These are phyloP conservation scores for Peribatodes rhomboidaria DNA, from an alignment of 2,888 invertebrate genomes.

Conservation along the genomic window DNA sequence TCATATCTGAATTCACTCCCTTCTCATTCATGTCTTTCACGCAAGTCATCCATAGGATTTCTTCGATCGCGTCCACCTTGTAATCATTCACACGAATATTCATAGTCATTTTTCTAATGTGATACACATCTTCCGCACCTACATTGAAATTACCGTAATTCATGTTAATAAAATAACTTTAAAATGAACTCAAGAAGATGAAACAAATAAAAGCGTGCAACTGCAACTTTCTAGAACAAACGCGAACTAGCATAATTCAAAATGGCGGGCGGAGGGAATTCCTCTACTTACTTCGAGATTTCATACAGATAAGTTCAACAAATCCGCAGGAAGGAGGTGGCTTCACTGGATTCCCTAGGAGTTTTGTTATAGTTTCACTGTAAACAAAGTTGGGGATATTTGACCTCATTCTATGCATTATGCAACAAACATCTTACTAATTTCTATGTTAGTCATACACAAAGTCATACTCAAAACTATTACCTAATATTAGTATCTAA, in stretches of 20 bases:
- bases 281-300: conserved; percentile 31
- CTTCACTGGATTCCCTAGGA: conserved; percentile 21
- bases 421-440: not conserved
- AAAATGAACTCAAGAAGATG: conserved; percentile 38
- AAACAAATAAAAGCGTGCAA: conserved; percentile 39
- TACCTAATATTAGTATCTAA: too few relatives aligned
- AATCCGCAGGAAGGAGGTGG: conserved; percentile 28
- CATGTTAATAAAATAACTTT: conserved; percentile 32
- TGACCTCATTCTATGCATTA: not conserved
- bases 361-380: conserved; percentile 18
- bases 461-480: too few relatives aligned
- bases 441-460: not conserved
- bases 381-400: conserved; percentile 5
- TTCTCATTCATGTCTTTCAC: too few relatives aligned
- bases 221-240: conserved; percentile 37
- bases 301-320: conserved; percentile 39
- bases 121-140: not conserved
- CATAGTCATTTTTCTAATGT: too few relatives aligned
- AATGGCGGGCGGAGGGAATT: conserved; percentile 41
- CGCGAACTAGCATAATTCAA: conserved; percentile 42
- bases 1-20: too few relatives aligned
- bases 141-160: conserved; percentile 2
- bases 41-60: too few relatives aligned
- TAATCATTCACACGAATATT: too few relatives aligned
- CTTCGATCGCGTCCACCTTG: too few relatives aligned